phyloP scores from a whole-genome alignment of 2,113 vertebrate genomes.

The Typhlomys cinereus region DNA sequence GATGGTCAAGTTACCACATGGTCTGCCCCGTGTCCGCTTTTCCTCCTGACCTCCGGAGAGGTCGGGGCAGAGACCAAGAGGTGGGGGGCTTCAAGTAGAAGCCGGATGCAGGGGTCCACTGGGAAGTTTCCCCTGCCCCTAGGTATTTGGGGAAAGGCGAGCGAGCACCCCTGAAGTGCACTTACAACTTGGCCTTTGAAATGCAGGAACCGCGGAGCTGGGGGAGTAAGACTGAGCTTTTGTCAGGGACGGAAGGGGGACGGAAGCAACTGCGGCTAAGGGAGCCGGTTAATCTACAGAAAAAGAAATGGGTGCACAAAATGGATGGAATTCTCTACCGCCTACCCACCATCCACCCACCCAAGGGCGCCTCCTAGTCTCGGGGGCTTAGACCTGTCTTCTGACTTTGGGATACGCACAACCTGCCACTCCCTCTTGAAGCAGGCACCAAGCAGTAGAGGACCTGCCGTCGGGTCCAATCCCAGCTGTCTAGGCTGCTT shows the following conservation, averaged over 20 bases:
- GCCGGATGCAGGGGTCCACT: fast-evolving
- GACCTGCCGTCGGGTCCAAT: neutral
- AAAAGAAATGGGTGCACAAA: neutral
- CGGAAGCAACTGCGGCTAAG: neutral
- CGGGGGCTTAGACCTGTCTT: neutral
- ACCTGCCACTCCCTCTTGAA: fast-evolving
- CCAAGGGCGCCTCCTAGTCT: neutral
- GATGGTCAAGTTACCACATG: too few species aligned
- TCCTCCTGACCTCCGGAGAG: neutral
- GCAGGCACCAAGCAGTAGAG: neutral
- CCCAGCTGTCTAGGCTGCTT: neutral
- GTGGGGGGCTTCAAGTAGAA: neutral
- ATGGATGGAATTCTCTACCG: neutral
- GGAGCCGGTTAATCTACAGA: neutral
- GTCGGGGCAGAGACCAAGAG: neutral
- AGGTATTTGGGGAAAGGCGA: neutral
- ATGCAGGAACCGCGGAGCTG: neutral
- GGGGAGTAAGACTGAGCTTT: conserved; percentile 10
- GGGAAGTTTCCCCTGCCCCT: neutral
- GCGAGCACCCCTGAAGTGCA: neutral
- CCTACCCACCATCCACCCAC: neutral
- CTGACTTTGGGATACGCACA: neutral
- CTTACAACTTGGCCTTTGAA: conserved; percentile 34
- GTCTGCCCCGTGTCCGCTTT: neutral
- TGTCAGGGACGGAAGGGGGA: neutral